Conservation (phyloP, 2,888 invertebrate species). For the Agriotes lineatus region DNA sequence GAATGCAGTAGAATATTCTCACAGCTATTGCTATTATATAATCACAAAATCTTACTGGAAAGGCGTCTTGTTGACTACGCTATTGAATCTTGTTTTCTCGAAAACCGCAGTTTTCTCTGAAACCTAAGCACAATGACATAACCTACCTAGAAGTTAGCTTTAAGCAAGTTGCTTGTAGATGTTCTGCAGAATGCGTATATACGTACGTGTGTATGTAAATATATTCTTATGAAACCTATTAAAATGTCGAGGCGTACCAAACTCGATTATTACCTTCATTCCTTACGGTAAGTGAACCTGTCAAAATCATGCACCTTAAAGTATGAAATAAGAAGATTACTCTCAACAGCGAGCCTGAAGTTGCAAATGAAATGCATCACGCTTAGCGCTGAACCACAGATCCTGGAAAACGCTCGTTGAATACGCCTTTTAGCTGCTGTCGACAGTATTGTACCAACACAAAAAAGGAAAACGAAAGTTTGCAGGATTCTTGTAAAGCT, state of each 20-base stretch:
- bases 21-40: constrained; percentile 1
- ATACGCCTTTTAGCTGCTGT: constrained; percentile 4
- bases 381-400: neutral
- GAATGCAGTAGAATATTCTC: constrained; percentile 1
- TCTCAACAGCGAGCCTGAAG: neutral
- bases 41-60: neutral
- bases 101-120: neutral
- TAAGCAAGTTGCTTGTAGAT: too few species aligned
- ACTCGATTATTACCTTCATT: constrained; percentile 26
- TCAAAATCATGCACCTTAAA: constrained; percentile 31
- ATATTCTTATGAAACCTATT: constrained; percentile 14
- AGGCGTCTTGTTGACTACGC: neutral
- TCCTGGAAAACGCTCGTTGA: neutral
- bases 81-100: neutral
- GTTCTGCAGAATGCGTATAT: too few species aligned
- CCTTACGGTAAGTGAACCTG: constrained; percentile 39
- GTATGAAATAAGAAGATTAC: constrained; percentile 2
- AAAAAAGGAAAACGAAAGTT: neutral
- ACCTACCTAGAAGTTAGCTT: too few species aligned
- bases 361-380: constrained; percentile 9
- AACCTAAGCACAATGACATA: too few species aligned
- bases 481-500: neutral
- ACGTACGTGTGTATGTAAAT: too few species aligned
- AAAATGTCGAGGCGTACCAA: constrained; percentile 18
- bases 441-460: neutral